Conservation (phyloP, 2,113 vertebrate genomes). For the Apeltes quadracus region DNA sequence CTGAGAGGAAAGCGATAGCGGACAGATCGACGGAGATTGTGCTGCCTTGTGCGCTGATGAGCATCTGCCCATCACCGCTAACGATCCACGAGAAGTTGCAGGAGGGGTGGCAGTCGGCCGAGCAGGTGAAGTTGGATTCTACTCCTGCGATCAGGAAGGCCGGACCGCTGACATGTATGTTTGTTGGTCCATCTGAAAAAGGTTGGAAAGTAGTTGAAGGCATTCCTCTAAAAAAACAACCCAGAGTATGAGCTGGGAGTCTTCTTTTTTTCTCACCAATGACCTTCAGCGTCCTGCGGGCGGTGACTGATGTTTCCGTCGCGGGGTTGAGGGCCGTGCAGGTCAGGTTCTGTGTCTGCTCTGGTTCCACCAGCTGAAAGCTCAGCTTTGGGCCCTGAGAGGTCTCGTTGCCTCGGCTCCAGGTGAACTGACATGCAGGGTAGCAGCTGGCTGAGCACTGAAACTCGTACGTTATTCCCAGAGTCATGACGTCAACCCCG, state of each 20-base stretch:
- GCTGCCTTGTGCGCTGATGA: background rate
- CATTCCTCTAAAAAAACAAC: background rate
- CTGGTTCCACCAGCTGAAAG: background rate
- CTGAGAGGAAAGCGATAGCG: fast-evolving
- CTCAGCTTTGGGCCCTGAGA: background rate
- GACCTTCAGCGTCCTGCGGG: background rate
- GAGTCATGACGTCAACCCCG: background rate
- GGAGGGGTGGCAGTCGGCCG: slow-evolving; percentile 8
- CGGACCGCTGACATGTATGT: background rate
- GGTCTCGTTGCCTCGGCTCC: background rate
- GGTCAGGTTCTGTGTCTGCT: background rate
- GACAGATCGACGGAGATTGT: background rate
- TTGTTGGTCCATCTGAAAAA: slow-evolving; percentile 12
- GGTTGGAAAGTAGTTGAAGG: background rate
- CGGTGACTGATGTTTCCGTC: background rate
- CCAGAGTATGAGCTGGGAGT: background rate
- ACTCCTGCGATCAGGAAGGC: slow-evolving; percentile 5
- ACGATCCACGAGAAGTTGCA: background rate
- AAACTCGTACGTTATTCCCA: background rate
- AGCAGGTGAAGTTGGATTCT: slow-evolving; percentile 1
- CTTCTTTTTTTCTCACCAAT: background rate
- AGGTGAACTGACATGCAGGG: slow-evolving; percentile 1
- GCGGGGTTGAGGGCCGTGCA: slow-evolving; percentile 7
- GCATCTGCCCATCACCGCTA: fast-evolving
- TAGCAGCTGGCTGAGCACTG: slow-evolving; percentile 16